Base-by-base conservation (phyloP, 2,888 invertebrate genomes). In the Meteorus cinctellus region DNA sequence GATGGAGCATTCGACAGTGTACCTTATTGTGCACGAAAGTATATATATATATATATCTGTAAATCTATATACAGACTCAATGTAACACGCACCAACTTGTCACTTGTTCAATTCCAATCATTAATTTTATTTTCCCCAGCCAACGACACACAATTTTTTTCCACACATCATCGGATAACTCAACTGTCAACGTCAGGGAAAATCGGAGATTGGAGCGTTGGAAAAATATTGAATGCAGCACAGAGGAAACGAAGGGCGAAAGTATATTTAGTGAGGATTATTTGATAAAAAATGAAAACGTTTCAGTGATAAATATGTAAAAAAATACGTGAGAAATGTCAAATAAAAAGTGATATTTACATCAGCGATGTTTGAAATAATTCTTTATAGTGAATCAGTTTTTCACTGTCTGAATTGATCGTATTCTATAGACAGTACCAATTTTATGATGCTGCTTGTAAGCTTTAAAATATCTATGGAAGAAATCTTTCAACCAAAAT, bases 121-220 rank as follows among this genome's bases (percentile, higher is more conserved):
- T 41, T 74, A 5, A 34, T 74, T 65, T 55, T 31, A 24, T 59
- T 24, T 36, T 36, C 27, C 55, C 24, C 16, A 75, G 55, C 63
- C 8, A 55, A 55, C n/a, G 16, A 19, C 19, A 19, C 55, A 19
- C 48, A 14, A 48, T 55, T 19, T 55, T 55, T 55, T 19, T 55
- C 8, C 19, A 55, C 19, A 19, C 19, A 19, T n/a, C 3, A 55
- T 24, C 19, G n/a, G n/a, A 70, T 75, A 36, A 59, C 63, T 70
- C 45, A 27, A 27, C 10, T 27, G 12, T 48, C 24, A 36, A 45
- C 10, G 34, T 19, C 31, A 70, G 31, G 41, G 24, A 75, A 70
- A 75, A 51, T 70, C 27, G 12, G 8, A 12, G 41, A 12, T 41
- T 41, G 41, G 8, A 12, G 12, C 8, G 12, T 41, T 41, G 41